Conservation (phyloP, 2,888 invertebrate species). For the Latheticus oryzae region DNA sequence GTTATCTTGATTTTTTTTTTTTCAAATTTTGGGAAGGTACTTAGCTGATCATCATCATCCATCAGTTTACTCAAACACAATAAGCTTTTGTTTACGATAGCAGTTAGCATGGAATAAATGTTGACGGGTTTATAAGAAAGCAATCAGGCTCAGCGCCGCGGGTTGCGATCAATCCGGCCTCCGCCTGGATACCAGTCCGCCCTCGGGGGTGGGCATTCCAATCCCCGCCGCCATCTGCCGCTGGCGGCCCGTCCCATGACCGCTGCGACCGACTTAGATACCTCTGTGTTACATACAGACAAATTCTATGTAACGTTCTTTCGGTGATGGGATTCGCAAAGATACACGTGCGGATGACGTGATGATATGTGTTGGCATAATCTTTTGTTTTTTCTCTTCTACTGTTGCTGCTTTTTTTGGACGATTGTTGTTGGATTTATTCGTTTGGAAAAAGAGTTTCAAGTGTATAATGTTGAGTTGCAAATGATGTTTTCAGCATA, state of each 20-base stretch:
- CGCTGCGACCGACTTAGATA: constrained; percentile 27
- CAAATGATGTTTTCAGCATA: too few relatives aligned
- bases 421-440: too few relatives aligned
- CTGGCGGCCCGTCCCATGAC: constrained; percentile 40
- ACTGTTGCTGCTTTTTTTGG: too few relatives aligned
- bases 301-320: too few relatives aligned
- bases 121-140: constrained; percentile 65
- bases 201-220: constrained; percentile 42
- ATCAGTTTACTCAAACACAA: constrained; percentile 31
- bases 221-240: constrained; percentile 40
- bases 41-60: too few relatives aligned
- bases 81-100: constrained; percentile 56
- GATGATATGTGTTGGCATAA: too few relatives aligned
- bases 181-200: constrained; percentile 36
- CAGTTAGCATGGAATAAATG: constrained; percentile 57
- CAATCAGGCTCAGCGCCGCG: constrained; percentile 60
- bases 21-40: too few relatives aligned
- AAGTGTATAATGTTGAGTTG: too few relatives aligned
- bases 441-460: too few relatives aligned
- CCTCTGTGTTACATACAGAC: not conserved
- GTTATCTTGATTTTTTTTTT: too few relatives aligned
- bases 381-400: too few relatives aligned
- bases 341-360: constrained; percentile 8
- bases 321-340: constrained; percentile 16
- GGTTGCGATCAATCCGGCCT: constrained; percentile 52